Conservation (phyloP, 2,888 invertebrate genomes). For the Eupithecia vulgata region DNA sequence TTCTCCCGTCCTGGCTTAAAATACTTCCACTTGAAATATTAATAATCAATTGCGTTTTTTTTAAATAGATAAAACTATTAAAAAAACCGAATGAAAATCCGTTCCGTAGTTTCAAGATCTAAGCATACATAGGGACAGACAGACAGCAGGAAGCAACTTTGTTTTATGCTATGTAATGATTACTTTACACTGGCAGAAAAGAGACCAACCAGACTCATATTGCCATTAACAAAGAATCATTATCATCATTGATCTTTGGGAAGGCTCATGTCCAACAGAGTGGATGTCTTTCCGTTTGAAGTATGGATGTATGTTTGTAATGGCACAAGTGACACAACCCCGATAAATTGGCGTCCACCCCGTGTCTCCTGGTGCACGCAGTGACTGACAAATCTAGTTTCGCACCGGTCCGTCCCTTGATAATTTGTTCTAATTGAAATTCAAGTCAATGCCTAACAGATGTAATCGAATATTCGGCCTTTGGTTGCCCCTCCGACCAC, state of each 20-base stretch:
- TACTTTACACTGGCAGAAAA: no score
- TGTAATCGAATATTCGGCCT: conserved; percentile 78
- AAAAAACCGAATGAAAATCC: no score
- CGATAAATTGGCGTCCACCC: not conserved
- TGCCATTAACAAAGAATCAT: no score
- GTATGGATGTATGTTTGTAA: not conserved
- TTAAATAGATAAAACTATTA: no score
- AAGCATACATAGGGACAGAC: no score
- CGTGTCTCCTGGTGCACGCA: conserved; percentile 54
- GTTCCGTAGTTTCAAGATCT: no score
- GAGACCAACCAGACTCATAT: no score
- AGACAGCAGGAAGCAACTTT: no score
- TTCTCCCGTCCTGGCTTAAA: no score
- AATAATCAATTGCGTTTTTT: no score
- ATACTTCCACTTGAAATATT: no score
- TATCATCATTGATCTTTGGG: not conserved
- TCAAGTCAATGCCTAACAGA: conserved; percentile 85
- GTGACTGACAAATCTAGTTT: conserved; percentile 78
- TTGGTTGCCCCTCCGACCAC: conserved; percentile 24
- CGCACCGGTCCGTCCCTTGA: conserved; percentile 78
- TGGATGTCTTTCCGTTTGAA: not conserved
- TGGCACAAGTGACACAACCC: not conserved
- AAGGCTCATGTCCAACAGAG: not conserved
- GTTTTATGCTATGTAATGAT: no score
- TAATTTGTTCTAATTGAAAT: conserved; percentile 87